These are phyloP conservation scores for Larimichthys crocea DNA, from an alignment of 2,113 vertebrate species.

Conservation along the genomic window DNA sequence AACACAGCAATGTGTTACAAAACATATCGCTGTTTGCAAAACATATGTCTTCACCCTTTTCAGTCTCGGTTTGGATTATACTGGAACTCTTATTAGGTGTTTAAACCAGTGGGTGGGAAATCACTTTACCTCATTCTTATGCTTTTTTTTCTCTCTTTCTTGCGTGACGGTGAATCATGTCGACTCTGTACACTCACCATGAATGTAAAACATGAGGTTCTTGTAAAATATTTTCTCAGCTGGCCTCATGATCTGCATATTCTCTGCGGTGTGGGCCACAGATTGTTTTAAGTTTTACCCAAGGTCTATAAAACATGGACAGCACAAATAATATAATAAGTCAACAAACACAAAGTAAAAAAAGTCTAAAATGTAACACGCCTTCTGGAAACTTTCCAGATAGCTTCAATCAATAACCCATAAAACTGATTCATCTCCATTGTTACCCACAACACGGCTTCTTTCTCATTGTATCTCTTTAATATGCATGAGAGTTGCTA, in stretches of 20 bases:
- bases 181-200: background rate
- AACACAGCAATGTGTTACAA: slow-evolving; percentile 74
- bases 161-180: background rate
- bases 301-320: background rate
- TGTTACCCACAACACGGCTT: background rate
- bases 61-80: slow-evolving; percentile 25
- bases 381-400: too few species aligned
- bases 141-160: background rate
- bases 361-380: background rate
- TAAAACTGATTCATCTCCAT: background rate
- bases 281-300: background rate
- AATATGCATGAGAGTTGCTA: background rate
- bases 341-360: background rate
- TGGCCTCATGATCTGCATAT: background rate
- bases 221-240: background rate
- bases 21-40: slow-evolving; percentile 71
- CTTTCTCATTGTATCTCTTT: background rate
- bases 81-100: background rate
- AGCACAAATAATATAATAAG: background rate
- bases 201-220: background rate
- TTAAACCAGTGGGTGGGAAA: slow-evolving; percentile 1
- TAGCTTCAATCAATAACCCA: background rate
- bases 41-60: slow-evolving; percentile 29
- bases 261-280: background rate
- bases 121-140: background rate